Evolutionary conservation across 1,140 invertebrate genomes (phyloP).

Genomic region (Platorchestia sp.): DNA sequence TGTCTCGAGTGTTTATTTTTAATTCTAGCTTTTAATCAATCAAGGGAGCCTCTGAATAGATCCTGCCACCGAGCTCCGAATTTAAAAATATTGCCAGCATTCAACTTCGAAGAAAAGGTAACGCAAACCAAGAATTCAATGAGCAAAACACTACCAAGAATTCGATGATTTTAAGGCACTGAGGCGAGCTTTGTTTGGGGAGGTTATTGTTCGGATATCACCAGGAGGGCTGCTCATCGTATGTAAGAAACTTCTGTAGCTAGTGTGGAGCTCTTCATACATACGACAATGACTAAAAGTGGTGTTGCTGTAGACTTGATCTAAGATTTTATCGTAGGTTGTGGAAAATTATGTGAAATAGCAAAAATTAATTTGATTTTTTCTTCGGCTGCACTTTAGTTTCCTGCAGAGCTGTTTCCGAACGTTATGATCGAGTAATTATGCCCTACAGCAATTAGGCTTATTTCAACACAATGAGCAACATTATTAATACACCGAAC

Average conservation of each 20-base stretch:
- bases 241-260: not conserved
- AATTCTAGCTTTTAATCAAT: conserved; percentile 55
- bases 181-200: not conserved
- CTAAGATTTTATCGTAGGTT: not conserved
- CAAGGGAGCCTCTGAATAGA: conserved; percentile 50
- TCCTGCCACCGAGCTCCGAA: conserved; percentile 38
- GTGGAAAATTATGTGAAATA: not conserved
- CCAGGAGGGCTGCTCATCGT: not conserved
- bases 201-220: not conserved
- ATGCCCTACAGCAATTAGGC: no score
- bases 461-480: no score
- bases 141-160: conserved; percentile 14
- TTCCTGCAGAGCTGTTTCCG: no score
- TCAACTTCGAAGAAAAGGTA: conserved; percentile 8
- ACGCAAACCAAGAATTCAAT: conserved; percentile 45
- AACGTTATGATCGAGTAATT: no score
- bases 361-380: not conserved
- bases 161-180: conserved; percentile 29
- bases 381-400: no score
- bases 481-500: no score
- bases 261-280: not conserved
- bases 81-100: conserved; percentile 50
- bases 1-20: conserved; percentile 53
- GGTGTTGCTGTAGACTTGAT: not conserved
- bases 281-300: not conserved